Evolutionary conservation across 1,140 invertebrate genomes (phyloP), one percentile per base, ranked within the genome.

Genomic region (Chrysoperla carnea): DNA sequence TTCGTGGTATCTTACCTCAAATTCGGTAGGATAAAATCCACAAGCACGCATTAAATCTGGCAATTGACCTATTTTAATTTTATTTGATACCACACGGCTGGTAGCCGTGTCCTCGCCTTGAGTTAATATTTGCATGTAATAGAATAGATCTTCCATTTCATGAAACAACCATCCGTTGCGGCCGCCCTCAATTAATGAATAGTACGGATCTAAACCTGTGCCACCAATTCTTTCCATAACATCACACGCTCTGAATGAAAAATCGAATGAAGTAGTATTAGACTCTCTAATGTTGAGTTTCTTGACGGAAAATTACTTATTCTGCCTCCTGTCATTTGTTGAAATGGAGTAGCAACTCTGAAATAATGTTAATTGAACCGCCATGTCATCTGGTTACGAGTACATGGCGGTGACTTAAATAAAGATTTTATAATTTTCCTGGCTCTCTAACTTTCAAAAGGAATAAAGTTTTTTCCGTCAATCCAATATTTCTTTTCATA

Each of bases 31-130:
- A 56, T 76, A 84, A 59, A 68, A 82, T 42, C 80, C 80, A 50
- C 81, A 62, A n/a, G 77, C 75, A 46, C 78, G 61, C 69, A 83
- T 75, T 0, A 84, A 56, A 60, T 76, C 76, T 8, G 80, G 74
- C 39, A 84, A 58, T 49, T 81, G 75, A 17, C 68, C 63, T 6
- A 78, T 59, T 2, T 64, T 62, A 12, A 84, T 73, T 40, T 58
- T 66, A 17, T 72, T 67, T 1, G 64, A 64, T 6, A 80, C 66
- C 11, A 59, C 54, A 42, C 76, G 57, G 38, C 64, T 63, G 2
- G 67, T 63, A 36, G 66, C 70, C 1, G 70, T 72, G 52, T 76
- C 72, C 31, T 80, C 72, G 9, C 75, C 76, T 57, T 80, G 75
- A 47, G 77, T 73, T 42, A 72, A 59, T 14, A 83, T 76, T 61